A percentile compares a stretch with the other conserved stretches of the same genome.
These are phyloP conservation scores for Antheraea assamensis DNA, from an alignment of 2,888 invertebrate genomes.

Conservation along the genomic window DNA sequence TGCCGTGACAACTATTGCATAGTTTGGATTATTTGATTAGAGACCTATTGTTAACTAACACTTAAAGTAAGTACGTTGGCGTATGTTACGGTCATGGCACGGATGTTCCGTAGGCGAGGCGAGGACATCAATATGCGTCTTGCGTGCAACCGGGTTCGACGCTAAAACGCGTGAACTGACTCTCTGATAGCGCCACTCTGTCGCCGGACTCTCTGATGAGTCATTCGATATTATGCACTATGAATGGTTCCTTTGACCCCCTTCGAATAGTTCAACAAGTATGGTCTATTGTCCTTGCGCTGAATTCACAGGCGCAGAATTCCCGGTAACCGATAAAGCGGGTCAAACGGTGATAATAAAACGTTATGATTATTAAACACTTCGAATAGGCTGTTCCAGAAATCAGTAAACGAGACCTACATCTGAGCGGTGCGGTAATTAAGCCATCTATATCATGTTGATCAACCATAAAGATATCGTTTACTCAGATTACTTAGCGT, in stretches of 20 bases:
- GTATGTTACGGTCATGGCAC: conserved; percentile 38
- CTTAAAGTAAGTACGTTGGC: conserved; percentile 48
- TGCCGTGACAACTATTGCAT: conserved; percentile 17
- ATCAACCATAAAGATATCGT: conserved; percentile 40
- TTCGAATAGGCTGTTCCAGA: conserved; percentile 19
- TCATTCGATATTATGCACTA: conserved; percentile 64
- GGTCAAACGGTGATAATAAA: conserved; percentile 43
- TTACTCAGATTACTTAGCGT: not conserved
- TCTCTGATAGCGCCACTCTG: conserved; percentile 58
- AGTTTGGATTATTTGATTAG: conserved; percentile 33
- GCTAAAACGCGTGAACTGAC: conserved; percentile 60
- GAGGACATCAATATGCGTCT: conserved; percentile 66
- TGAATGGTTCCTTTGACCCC: conserved; percentile 76
- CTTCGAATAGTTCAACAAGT: conserved; percentile 67
- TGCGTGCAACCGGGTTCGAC: conserved; percentile 57
- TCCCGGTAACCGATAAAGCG: conserved; percentile 66
- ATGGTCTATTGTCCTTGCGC: conserved; percentile 71
- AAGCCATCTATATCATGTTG: conserved; percentile 34
- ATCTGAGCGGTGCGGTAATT: conserved; percentile 33
- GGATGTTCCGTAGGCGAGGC: conserved; percentile 63
- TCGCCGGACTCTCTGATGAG: conserved; percentile 70
- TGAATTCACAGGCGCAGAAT: conserved; percentile 61
- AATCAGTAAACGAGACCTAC: conserved; percentile 21
- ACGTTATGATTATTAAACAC: conserved; percentile 17
- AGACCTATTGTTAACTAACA: conserved; percentile 41